phyloP scores from a whole-genome alignment of 2,113 vertebrate genomes.

The Channa maculata region DNA sequence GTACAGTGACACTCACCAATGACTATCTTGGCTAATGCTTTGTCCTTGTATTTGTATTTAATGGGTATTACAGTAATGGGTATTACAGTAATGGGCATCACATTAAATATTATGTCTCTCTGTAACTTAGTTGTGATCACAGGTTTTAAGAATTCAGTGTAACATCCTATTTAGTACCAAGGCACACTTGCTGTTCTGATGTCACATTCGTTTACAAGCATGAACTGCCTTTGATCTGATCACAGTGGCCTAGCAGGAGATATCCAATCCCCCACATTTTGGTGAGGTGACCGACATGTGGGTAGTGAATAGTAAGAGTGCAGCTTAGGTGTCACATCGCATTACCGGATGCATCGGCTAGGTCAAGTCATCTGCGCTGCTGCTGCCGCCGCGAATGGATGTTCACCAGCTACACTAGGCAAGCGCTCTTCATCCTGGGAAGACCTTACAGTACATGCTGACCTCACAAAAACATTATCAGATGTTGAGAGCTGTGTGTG shows the following conservation, averaged over 20 bases:
- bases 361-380: slow-evolving; percentile 63
- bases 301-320: slow-evolving; percentile 32
- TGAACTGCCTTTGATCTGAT: slow-evolving; percentile 49
- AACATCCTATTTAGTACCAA: slow-evolving; percentile 36
- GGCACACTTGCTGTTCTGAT: slow-evolving; percentile 22
- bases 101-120: not conserved
- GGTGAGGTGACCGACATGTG: slow-evolving; percentile 39
- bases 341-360: slow-evolving; percentile 62
- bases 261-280: slow-evolving; percentile 45
- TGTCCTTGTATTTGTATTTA: no score
- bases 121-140: slow-evolving; percentile 32
- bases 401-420: slow-evolving; percentile 43
- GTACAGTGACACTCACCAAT: slow-evolving; percentile 50
- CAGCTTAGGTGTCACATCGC: slow-evolving; percentile 60
- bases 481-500: slow-evolving; percentile 31
- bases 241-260: slow-evolving; percentile 12
- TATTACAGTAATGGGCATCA: no score
- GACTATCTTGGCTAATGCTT: slow-evolving; percentile 45
- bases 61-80: not conserved
- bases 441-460: not conserved
- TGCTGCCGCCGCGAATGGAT: slow-evolving; percentile 45
- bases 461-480: slow-evolving; percentile 45
- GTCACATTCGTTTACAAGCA: slow-evolving; percentile 31
- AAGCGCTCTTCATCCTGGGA: slow-evolving; percentile 46
- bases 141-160: slow-evolving; percentile 29